Conservation (phyloP, 2,888 invertebrate species). For the Melieria picta region DNA sequence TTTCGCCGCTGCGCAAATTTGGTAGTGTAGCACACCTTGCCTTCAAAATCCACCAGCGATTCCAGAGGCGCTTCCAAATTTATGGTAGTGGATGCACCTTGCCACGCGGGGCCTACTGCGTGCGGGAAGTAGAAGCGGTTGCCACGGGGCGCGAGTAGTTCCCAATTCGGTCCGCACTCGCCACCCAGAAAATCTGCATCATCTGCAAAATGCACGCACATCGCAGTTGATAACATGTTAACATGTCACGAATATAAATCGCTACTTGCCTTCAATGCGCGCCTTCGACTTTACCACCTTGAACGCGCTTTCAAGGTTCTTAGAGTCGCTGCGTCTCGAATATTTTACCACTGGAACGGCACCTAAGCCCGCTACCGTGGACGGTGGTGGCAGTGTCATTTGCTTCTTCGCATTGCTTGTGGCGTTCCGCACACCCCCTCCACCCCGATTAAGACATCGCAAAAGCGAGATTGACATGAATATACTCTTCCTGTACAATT, state of each 20-base stretch:
- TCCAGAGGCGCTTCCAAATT: slow-evolving; percentile 51
- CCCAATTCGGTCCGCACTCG: slow-evolving; percentile 71
- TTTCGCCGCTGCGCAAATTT: neutral
- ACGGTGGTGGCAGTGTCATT: slow-evolving; percentile 21
- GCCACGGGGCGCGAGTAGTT: slow-evolving; percentile 72
- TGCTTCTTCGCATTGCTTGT: slow-evolving; percentile 35
- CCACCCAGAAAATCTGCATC: slow-evolving; percentile 56
- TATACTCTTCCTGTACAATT: slow-evolving; percentile 6
- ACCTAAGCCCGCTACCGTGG: slow-evolving; percentile 3
- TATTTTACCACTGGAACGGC: slow-evolving; percentile 34
- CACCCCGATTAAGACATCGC: slow-evolving; percentile 39
- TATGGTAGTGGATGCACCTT: slow-evolving; percentile 70
- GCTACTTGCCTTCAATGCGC: slow-evolving; percentile 50
- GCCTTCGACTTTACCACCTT: slow-evolving; percentile 55
- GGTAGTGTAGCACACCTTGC: slow-evolving; percentile 45
- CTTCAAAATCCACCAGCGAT: slow-evolving; percentile 54
- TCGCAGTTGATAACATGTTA: neutral
- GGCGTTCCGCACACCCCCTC: slow-evolving; percentile 37
- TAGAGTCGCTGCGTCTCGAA: slow-evolving; percentile 54
- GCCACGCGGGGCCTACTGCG: slow-evolving; percentile 76
- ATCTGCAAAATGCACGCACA: slow-evolving; percentile 45
- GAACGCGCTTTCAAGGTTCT: slow-evolving; percentile 52
- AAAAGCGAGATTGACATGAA: slow-evolving; percentile 45
- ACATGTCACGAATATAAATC: no score
- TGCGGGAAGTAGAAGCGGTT: slow-evolving; percentile 78